These are phyloP conservation scores for Dipus sagitta DNA, from an alignment of 2,797 vertebrate genomes.

Conservation along the genomic window DNA sequence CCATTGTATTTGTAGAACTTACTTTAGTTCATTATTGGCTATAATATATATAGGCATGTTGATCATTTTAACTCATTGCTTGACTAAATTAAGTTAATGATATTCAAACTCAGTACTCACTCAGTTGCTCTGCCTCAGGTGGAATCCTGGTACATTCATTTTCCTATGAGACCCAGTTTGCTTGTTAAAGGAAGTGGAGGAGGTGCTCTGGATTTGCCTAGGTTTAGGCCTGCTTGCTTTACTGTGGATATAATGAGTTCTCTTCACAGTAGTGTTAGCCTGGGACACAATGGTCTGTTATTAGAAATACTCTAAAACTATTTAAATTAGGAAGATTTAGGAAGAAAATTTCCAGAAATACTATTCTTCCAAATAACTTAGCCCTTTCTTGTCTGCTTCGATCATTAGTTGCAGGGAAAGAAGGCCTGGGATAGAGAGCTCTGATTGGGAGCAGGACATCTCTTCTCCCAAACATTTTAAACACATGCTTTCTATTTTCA, in stretches of 20 bases:
- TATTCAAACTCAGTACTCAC: neutral
- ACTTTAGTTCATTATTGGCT: neutral
- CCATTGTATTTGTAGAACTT: neutral
- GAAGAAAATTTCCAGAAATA: conserved; percentile 1
- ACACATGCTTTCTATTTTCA: conserved; percentile 61
- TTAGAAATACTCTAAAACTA: conserved; percentile 24
- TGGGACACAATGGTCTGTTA: conserved; percentile 9
- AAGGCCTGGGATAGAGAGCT: neutral
- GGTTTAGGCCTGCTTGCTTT: neutral
- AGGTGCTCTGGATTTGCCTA: neutral
- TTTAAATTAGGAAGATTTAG: conserved; percentile 35
- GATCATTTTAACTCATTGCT: conserved; percentile 8
- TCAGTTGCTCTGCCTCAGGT: neutral
- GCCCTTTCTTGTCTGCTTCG: neutral
- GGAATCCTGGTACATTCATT: neutral
- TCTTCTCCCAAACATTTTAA: conserved; percentile 37
- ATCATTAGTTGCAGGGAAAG: conserved; percentile 24
- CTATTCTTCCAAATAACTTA: neutral
- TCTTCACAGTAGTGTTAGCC: neutral
- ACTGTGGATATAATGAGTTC: neutral
- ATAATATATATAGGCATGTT: neutral
- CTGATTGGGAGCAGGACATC: neutral
- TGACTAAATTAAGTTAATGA: neutral
- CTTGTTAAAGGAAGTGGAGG: neutral
- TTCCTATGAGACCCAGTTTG: neutral